phyloP scores from a whole-genome alignment of 2,888 invertebrate species.

The Athalia rosae region DNA sequence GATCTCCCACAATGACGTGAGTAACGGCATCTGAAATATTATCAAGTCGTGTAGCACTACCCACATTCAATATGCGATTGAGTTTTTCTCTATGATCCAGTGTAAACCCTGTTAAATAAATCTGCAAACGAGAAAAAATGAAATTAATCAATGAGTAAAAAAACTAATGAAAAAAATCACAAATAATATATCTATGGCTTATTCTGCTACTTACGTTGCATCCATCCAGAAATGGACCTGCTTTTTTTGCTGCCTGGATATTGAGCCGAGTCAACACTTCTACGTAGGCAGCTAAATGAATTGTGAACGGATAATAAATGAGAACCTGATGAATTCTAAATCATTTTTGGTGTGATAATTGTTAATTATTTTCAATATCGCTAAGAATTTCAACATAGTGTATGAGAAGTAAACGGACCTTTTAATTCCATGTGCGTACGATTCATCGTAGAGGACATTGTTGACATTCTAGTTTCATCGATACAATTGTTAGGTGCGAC shows the following conservation, averaged over 20 bases:
- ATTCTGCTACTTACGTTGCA: conserved; percentile 81
- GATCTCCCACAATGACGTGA: conserved; percentile 85
- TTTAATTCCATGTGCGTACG: conserved; percentile 7
- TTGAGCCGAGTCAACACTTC: conserved; percentile 73
- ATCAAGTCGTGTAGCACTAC: conserved; percentile 89
- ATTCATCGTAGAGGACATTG: conserved; percentile 53
- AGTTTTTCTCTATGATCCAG: conserved; percentile 80
- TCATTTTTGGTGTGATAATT: no score
- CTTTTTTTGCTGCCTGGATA: conserved; percentile 81
- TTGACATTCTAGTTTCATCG: conserved; percentile 62
- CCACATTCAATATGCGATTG: conserved; percentile 82
- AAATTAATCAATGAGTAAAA: not conserved
- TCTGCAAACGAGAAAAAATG: conserved; percentile 71
- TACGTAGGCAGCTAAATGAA: conserved; percentile 54
- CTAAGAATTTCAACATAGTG: no score
- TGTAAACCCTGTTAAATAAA: conserved; percentile 83
- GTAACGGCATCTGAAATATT: conserved; percentile 85
- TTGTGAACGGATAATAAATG: conserved; percentile 16
- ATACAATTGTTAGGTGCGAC: conserved; percentile 54
- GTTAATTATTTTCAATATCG: no score
- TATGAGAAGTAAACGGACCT: conserved; percentile 1
- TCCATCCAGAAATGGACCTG: conserved; percentile 91
- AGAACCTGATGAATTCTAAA: not conserved
- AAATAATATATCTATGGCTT: not conserved
- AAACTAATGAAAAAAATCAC: not conserved